Evolutionary conservation across 2,797 vertebrate species (phyloP).

Genomic region (Coranthus polyacanthus): DNA sequence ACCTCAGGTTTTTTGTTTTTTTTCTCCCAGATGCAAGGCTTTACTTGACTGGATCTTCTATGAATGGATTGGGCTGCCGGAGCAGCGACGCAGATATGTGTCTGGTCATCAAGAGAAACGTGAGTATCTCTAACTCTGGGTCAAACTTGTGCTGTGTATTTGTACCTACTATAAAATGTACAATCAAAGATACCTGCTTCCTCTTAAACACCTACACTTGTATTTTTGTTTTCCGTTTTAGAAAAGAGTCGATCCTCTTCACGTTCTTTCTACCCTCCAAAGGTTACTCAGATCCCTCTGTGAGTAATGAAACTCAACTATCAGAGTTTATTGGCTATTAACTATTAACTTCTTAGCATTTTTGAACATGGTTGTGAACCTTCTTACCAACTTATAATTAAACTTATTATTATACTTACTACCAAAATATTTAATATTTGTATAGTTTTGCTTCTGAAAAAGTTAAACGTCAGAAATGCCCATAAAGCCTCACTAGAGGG

Average conservation of each 20-base stretch:
- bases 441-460: no score
- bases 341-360: no score
- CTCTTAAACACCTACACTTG: constrained; percentile 3
- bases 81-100: constrained; percentile 96
- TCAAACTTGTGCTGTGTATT: background rate
- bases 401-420: no score
- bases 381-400: no score
- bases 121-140: constrained; percentile 77
- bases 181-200: background rate
- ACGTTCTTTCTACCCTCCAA: constrained; percentile 89
- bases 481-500: constrained; percentile 60
- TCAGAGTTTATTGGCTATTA: no score
- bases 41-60: constrained; percentile 94
- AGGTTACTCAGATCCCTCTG: constrained; percentile 90
- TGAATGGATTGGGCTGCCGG: constrained; percentile 94
- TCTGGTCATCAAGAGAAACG: constrained; percentile 88
- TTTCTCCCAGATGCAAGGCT: constrained; percentile 86
- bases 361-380: no score
- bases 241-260: constrained; percentile 89
- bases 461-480: no score
- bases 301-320: no score
- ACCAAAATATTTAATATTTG: no score
- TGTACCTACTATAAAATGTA: background rate
- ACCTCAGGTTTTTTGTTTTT: no score
- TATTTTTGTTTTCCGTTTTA: constrained; percentile 66